Percentiles rank a stretch among this genome's conserved stretches.
Conservation (phyloP, 1,140 invertebrate genomes). For the Homalodisca vitripennis region DNA sequence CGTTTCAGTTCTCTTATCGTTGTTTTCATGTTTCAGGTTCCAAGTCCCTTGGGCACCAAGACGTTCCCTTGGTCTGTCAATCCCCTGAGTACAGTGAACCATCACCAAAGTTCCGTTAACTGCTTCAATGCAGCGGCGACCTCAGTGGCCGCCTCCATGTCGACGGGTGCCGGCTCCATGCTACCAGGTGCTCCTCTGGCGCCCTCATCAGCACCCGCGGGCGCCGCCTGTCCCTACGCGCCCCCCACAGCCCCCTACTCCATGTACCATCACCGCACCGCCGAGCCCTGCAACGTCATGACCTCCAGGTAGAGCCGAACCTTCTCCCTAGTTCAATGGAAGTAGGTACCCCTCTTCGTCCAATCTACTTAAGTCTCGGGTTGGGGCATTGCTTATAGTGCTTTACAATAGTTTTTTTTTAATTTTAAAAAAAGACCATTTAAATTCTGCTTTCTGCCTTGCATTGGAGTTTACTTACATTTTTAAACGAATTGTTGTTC, state of each 20-base stretch:
- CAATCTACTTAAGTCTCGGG: neutral
- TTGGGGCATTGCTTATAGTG: no score
- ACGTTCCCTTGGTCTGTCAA: constrained; percentile 91
- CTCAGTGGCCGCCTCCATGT: constrained; percentile 61
- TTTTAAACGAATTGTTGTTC: no score
- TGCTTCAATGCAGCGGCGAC: constrained; percentile 78
- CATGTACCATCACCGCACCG: constrained; percentile 62
- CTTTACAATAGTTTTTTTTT: no score
- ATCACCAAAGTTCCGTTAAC: constrained; percentile 66
- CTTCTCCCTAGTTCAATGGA: constrained; percentile 44
- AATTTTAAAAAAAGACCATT: no score
- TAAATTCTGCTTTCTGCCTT: no score
- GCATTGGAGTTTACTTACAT: no score
- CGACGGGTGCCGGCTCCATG: constrained; percentile 62
- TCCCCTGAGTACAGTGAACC: constrained; percentile 75
- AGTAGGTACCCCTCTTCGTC: constrained; percentile 18
- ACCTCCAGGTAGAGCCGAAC: constrained; percentile 77
- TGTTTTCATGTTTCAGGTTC: constrained; percentile 52
- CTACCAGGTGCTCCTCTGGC: constrained; percentile 58
- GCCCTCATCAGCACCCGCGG: constrained; percentile 61
- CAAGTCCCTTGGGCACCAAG: constrained; percentile 83
- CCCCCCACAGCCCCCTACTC: constrained; percentile 52
- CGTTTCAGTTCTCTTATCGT: neutral
- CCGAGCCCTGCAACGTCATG: constrained; percentile 40
- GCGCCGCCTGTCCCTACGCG: constrained; percentile 63